Conservation (phyloP, 2,797 vertebrate genomes). For the Tragelaphus eurycerus region DNA sequence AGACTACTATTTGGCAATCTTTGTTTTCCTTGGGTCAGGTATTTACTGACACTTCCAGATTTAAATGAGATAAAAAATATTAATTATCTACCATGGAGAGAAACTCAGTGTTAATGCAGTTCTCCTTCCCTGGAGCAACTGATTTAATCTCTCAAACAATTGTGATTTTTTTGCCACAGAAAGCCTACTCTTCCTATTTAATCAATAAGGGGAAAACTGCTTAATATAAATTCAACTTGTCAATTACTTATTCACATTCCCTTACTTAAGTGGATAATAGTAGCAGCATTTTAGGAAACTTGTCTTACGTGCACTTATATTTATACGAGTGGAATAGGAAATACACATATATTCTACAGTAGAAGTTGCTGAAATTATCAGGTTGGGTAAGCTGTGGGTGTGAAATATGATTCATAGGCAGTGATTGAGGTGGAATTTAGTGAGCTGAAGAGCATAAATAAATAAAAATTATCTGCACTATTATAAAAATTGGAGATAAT, state of each 20-base stretch:
- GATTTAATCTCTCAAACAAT: background rate
- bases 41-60: background rate
- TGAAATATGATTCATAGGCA: background rate
- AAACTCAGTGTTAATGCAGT: background rate
- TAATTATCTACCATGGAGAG: background rate
- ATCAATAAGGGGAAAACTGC: background rate
- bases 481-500: background rate
- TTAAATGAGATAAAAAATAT: background rate
- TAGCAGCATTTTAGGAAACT: background rate
- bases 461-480: background rate
- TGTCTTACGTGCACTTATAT: background rate
- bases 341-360: background rate
- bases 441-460: background rate
- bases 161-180: background rate
- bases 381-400: background rate
- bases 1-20: background rate
- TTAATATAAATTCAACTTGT: background rate
- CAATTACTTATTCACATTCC: background rate
- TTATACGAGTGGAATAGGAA: background rate
- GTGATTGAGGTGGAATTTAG: background rate
- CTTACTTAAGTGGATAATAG: background rate
- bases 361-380: background rate
- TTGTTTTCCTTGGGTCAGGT: slow-evolving; percentile 2
- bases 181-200: background rate
- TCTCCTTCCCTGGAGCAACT: background rate